Conservation (phyloP, 2,113 vertebrate species). For the Eidolon helvum region DNA sequence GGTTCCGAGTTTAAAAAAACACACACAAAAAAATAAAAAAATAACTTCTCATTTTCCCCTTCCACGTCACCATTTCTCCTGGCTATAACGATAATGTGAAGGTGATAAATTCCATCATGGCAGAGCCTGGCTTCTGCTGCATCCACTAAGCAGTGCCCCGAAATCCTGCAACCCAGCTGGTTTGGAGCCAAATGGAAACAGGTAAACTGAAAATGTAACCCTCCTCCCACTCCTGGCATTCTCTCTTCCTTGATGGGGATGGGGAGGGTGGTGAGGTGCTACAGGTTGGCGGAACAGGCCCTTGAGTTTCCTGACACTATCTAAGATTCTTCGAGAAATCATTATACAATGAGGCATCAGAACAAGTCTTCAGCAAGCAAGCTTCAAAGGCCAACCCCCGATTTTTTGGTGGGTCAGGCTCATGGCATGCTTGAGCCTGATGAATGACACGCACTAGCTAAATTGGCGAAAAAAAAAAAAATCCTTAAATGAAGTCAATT, state of each 20-base stretch:
- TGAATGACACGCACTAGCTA: not conserved
- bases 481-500: too few relatives aligned
- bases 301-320: not conserved
- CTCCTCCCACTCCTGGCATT: fast-evolving
- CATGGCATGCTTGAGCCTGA: fast-evolving
- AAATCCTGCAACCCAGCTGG: fast-evolving
- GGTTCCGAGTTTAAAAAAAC: not conserved
- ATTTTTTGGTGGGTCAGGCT: fast-evolving
- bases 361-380: too few relatives aligned
- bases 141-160: not conserved
- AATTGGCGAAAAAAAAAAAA: too few relatives aligned
- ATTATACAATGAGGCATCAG: not conserved
- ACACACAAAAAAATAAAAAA: not conserved
- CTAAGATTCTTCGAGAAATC: not conserved
- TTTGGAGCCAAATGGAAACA: not conserved
- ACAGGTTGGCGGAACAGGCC: not conserved
- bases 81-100: fast-evolving
- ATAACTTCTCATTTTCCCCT: not conserved
- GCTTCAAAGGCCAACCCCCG: not conserved
- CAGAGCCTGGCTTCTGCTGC: not conserved
- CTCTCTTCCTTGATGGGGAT: not conserved
- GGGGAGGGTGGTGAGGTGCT: not conserved
- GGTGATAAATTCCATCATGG: fast-evolving
- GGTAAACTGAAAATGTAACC: fast-evolving
- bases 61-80: not conserved